Conservation (phyloP, 92 coral and sea anemone genomes). For the Chrysogorgia sp. region DNA sequence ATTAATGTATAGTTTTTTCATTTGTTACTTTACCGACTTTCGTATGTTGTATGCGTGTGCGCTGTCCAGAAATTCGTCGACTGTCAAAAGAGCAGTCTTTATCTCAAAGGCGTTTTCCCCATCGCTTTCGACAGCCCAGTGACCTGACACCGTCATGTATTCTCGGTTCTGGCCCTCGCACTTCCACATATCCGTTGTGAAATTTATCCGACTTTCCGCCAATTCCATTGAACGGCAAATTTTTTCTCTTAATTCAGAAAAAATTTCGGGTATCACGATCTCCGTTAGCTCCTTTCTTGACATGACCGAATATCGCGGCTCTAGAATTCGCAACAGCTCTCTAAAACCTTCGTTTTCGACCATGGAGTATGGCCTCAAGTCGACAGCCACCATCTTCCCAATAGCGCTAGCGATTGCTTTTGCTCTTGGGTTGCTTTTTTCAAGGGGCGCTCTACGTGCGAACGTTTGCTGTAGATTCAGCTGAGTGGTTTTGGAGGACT, state of each 20-base stretch:
- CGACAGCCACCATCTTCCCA: conserved; percentile 22
- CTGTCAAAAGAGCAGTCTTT: conserved; percentile 18
- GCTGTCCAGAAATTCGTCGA: no score
- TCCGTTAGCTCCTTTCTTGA: no score
- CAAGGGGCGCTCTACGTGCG: no score
- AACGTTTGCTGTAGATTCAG: no score
- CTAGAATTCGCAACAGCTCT: no score
- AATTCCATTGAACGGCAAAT: neutral
- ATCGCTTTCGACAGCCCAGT: conserved; percentile 12
- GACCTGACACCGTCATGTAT: conserved; percentile 6
- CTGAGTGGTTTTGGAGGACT: no score
- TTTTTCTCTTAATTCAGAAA: conserved; percentile 10
- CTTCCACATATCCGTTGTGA: conserved; percentile 30
- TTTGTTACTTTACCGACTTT: neutral
- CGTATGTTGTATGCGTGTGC: conserved; percentile 30
- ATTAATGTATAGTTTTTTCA: no score
- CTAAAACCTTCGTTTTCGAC: no score
- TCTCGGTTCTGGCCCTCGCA: conserved; percentile 37
- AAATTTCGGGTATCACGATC: conserved; percentile 2
- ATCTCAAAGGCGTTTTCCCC: conserved; percentile 3
- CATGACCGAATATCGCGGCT: no score
- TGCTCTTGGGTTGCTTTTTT: no score
- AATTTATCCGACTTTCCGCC: conserved; percentile 2
- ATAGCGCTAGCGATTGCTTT: no score
- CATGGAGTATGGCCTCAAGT: conserved; percentile 12